Conservation (phyloP, 35 echinoderm and acorn worm species). For the Ophioderma brevispina region DNA sequence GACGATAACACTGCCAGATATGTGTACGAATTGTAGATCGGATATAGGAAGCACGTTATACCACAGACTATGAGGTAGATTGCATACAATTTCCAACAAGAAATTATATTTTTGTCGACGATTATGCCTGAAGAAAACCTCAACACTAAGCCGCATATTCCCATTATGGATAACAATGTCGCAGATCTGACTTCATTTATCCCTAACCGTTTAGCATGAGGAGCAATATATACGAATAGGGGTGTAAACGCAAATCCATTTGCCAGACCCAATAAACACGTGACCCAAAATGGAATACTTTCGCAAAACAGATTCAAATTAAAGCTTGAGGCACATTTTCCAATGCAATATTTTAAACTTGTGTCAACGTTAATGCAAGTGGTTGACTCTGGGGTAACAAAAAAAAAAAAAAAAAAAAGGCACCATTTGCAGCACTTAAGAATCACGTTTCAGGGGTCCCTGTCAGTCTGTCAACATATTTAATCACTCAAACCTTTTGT, state of each 20-base stretch:
- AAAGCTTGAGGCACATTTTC: background rate
- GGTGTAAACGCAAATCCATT: background rate
- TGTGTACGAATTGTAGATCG: background rate
- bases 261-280: background rate
- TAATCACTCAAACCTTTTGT: too few species aligned
- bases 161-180: too few species aligned
- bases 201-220: background rate
- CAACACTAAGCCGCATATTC: background rate
- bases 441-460: too few species aligned
- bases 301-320: background rate
- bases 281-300: background rate
- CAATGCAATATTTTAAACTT: background rate
- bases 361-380: background rate
- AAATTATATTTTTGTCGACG: background rate
- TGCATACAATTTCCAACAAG: background rate
- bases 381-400: background rate
- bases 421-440: too few species aligned
- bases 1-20: background rate
- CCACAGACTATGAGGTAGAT: background rate
- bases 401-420: too few species aligned
- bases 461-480: too few species aligned
- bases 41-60: background rate
- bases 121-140: background rate
- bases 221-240: background rate
- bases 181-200: too few species aligned